Evolutionary conservation across 2,113 vertebrate genomes (phyloP).

Genomic region (Oncorhynchus kisutch): DNA sequence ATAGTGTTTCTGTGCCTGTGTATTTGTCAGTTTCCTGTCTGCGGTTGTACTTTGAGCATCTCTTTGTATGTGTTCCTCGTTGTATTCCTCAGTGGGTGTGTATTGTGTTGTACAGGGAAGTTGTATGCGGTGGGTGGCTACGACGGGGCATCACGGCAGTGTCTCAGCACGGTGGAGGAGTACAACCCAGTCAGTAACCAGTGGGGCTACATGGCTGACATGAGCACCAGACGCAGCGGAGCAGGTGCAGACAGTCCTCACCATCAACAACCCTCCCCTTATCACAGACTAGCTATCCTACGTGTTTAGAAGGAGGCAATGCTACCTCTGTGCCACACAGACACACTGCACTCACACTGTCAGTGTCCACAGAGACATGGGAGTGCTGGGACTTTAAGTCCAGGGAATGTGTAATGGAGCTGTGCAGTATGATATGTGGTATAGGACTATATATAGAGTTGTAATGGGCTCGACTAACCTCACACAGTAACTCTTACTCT

Average conservation of each 20-base stretch:
- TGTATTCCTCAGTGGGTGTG: background rate
- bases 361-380: too few relatives aligned
- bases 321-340: too few relatives aligned
- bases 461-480: too few relatives aligned
- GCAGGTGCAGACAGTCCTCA: constrained; percentile 76
- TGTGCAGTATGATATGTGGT: too few relatives aligned
- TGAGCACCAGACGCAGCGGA: constrained; percentile 95
- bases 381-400: too few relatives aligned
- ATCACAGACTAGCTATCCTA: too few relatives aligned
- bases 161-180: constrained; percentile 93
- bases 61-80: background rate
- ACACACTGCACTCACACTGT: too few relatives aligned
- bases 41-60: background rate
- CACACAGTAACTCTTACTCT: too few relatives aligned
- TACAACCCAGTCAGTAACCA: constrained; percentile 89
- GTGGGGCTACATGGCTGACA: constrained; percentile 90
- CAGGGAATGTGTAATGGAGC: too few relatives aligned
- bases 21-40: background rate
- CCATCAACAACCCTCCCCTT: background rate
- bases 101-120: constrained; percentile 75
- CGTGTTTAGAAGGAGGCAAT: too few relatives aligned
- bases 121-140: constrained; percentile 94
- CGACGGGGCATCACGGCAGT: constrained; percentile 92
- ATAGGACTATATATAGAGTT: too few relatives aligned
- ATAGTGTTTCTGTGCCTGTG: background rate